Evolutionary conservation across 2,113 vertebrate species (phyloP).

Genomic region (Bostrychus sinensis): DNA sequence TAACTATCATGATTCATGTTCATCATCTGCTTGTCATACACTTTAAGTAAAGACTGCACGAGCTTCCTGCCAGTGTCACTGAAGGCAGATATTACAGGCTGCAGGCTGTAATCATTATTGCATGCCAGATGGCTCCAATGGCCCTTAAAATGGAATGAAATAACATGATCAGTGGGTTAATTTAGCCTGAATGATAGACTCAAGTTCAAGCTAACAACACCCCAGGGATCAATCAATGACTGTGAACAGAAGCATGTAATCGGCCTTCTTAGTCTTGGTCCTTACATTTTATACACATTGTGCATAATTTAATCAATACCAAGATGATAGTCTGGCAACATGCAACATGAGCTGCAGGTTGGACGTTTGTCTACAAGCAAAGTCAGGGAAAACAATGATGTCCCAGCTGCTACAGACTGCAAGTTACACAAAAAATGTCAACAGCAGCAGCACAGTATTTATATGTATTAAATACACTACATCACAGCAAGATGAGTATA

Average conservation of each 20-base stretch:
- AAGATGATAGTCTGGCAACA: not conserved
- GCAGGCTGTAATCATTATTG: slow-evolving; percentile 40
- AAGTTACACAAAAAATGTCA: too few species aligned
- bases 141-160: slow-evolving; percentile 49
- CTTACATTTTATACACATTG: not conserved
- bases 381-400: not conserved
- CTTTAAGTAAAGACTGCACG: slow-evolving; percentile 14
- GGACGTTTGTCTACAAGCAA: too few species aligned
- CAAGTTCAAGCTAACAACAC: slow-evolving; percentile 35
- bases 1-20: slow-evolving; percentile 9
- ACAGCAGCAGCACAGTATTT: too few species aligned
- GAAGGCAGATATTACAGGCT: slow-evolving; percentile 21
- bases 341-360: too few species aligned
- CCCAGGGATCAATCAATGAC: slow-evolving; percentile 40
- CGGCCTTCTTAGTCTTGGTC: not conserved
- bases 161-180: slow-evolving; percentile 40
- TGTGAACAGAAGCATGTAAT: slow-evolving; percentile 3
- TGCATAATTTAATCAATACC: not conserved
- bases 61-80: slow-evolving; percentile 7
- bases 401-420: not conserved
- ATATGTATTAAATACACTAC: too few species aligned
- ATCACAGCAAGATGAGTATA: too few species aligned
- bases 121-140: slow-evolving; percentile 42
- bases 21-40: slow-evolving; percentile 16
- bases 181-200: slow-evolving; percentile 42